Evolutionary conservation across 2,113 vertebrate species (phyloP), one percentile per base, ranked within the genome.

Genomic region (Gallinago paraguaiae): DNA sequence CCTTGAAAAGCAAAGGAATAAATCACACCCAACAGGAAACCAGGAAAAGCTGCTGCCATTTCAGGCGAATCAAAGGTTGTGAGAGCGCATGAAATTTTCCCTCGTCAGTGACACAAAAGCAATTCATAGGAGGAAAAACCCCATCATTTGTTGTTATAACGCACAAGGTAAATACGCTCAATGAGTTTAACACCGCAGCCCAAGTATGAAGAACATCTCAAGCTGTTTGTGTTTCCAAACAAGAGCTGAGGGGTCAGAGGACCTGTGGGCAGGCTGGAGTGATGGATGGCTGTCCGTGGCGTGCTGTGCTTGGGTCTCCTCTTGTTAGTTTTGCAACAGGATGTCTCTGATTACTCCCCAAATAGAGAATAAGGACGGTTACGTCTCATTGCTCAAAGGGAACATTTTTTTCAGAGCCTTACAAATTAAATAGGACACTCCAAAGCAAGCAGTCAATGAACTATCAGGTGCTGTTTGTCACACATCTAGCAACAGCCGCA

Each of bases 261-360:
- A 93, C 39, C 8, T 14, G 72, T 41, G 69, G 86, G 65, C 48
- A 87, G 90, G 83, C 80, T 78, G 68, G 79, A 45, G 86, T 96
- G 95, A 97, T 81, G 90, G 92, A 96, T 84, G 76, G 88, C 1
- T 20, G 54, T 86, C 75, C 67, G 60, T 19, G 41, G 76, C 92
- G 70, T 35, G 79, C 95, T 96, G 93, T n/a, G 71, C 59, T 96
- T 77, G 93, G 86, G 90, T 79, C 90, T 81, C 17, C 80, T 83
- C 68, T 25, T 88, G 90, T 90, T 96, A 71, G 71, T 95, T 92
- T 88, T 96, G 85, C 85, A 84, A 96, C 72, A 96, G 86, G 91
- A 96, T 87, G 86, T 81, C 86, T 94, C 92, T 84, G 88, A 96
- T 96, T 95, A 94, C 63, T 87, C 89, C 93, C 75, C 59, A 86